Percentiles rank a stretch among this genome's conserved stretches.
Conservation (phyloP, 1,140 invertebrate species). For the Triops cancriformis region DNA sequence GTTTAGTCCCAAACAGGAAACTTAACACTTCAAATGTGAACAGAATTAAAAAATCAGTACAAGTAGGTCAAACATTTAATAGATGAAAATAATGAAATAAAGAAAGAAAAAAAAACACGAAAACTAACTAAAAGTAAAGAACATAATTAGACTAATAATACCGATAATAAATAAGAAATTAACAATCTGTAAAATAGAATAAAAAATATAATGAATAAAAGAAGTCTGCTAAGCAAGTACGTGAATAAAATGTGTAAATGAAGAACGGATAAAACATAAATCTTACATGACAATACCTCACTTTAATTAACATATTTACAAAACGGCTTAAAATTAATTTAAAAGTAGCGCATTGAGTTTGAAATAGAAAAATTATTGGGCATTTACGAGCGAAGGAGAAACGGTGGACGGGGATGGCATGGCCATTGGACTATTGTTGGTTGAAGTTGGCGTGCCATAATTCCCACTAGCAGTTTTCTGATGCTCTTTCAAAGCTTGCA, state of each 20-base stretch:
- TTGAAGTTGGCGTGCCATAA: background rate
- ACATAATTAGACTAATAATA: too few species aligned
- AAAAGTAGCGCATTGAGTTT: background rate
- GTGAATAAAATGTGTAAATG: too few species aligned
- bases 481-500: slow-evolving; percentile 70
- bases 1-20: background rate
- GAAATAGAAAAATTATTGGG: background rate
- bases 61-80: too few species aligned
- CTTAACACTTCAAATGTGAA: too few species aligned
- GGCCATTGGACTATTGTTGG: background rate
- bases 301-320: too few species aligned
- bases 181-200: too few species aligned
- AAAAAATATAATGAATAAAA: too few species aligned
- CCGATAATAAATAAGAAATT: too few species aligned
- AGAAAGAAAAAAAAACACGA: background rate
- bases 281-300: too few species aligned
- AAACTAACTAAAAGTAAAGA: background rate
- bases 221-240: too few species aligned
- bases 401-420: background rate
- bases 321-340: background rate
- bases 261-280: too few species aligned
- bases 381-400: background rate
- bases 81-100: too few species aligned
- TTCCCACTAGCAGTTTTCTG: slow-evolving; percentile 46
- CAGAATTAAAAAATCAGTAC: background rate